phyloP scores from a whole-genome alignment of 2,888 invertebrate species.

The Trachelus stipa region DNA sequence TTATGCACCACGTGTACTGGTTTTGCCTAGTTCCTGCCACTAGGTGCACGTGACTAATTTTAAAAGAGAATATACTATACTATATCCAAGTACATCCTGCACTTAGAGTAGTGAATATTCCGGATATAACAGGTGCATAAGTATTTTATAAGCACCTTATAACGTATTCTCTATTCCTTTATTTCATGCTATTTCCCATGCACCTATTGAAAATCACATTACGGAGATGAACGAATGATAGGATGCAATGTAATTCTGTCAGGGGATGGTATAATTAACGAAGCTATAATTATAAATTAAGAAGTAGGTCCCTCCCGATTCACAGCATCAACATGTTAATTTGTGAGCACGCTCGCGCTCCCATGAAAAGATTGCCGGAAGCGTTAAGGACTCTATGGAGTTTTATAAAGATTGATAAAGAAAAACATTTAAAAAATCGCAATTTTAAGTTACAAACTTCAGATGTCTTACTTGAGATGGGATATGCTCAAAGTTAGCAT shows the following conservation, averaged over 20 bases:
- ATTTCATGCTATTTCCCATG: background rate
- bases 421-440: no score
- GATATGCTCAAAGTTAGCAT: no score
- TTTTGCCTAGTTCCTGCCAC: background rate
- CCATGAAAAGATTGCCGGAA: constrained; percentile 32
- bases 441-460: no score
- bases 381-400: constrained; percentile 13
- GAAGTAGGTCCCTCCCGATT: constrained; percentile 19
- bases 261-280: constrained; percentile 1
- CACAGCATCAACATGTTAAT: constrained; percentile 36
- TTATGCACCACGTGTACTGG: background rate
- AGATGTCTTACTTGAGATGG: no score
- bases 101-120: background rate
- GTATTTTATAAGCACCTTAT: background rate
- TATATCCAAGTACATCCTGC: background rate
- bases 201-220: background rate
- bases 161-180: background rate
- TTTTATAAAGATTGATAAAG: no score
- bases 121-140: background rate
- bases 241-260: background rate
- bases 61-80: background rate
- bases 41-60: background rate
- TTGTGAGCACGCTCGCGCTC: constrained; percentile 34
- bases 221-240: background rate
- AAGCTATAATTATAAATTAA: background rate